These are phyloP conservation scores for Atrina japonica DNA, from an alignment of 2,888 invertebrate species.

Conservation along the genomic window DNA sequence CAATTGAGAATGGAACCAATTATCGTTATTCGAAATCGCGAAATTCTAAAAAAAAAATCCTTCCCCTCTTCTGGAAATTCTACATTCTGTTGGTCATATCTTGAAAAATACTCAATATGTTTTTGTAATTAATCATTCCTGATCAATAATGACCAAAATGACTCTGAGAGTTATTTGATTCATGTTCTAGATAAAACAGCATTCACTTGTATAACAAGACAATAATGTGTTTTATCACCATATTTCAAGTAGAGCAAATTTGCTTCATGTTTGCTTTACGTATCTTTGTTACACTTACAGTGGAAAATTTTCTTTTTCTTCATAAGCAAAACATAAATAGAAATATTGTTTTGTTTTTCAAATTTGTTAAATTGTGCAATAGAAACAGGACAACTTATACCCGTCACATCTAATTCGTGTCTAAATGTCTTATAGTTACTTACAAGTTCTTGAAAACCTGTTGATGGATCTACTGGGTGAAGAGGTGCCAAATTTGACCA, in stretches of 20 bases:
- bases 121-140: slow-evolving; percentile 22
- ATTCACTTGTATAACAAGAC: slow-evolving; percentile 16
- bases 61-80: slow-evolving; percentile 32
- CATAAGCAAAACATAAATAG: slow-evolving; percentile 35
- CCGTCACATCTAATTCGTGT: slow-evolving; percentile 37
- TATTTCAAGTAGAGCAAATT: slow-evolving; percentile 10
- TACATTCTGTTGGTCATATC: slow-evolving; percentile 27
- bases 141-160: slow-evolving; percentile 33
- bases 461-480: slow-evolving; percentile 32
- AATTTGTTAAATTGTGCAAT: slow-evolving; percentile 32
- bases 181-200: slow-evolving; percentile 1
- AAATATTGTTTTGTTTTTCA: slow-evolving; percentile 45
- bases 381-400: slow-evolving; percentile 31
- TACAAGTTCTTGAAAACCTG: slow-evolving; percentile 20
- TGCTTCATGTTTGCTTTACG: slow-evolving; percentile 4
- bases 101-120: slow-evolving; percentile 26
- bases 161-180: slow-evolving; percentile 4
- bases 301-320: slow-evolving; percentile 26
- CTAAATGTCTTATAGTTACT: slow-evolving; percentile 30
- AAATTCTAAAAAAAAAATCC: slow-evolving; percentile 33
- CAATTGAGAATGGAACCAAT: slow-evolving; percentile 35
- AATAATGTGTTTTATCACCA: slow-evolving; percentile 15
- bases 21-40: slow-evolving; percentile 28
- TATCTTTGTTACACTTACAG: slow-evolving; percentile 20
- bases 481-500: slow-evolving; percentile 51